These are phyloP conservation scores for Zingel zingel DNA, from an alignment of 2,113 vertebrate species.

Conservation along the genomic window DNA sequence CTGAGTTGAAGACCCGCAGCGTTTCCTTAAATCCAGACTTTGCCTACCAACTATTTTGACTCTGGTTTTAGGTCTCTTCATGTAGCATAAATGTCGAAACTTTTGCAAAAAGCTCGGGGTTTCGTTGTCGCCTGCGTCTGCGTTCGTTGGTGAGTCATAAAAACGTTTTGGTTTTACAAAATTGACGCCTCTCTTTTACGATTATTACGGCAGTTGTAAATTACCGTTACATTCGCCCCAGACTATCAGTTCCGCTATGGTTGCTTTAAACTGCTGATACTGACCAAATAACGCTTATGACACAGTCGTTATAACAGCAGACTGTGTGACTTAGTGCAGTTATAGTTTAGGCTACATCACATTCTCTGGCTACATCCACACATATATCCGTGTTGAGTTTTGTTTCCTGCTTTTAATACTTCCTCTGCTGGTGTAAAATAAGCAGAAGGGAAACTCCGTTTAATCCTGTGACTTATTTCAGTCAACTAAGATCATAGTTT, in stretches of 20 bases:
- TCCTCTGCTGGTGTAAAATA: constrained; percentile 68
- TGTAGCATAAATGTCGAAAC: constrained; percentile 56
- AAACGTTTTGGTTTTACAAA: neutral
- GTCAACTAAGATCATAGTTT: neutral
- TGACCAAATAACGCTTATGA: neutral
- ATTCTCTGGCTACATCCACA: neutral
- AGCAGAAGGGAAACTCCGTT: constrained; percentile 63
- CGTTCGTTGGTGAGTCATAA: constrained; percentile 67
- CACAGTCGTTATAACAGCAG: neutral
- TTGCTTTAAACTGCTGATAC: neutral
- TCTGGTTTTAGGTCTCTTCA: neutral
- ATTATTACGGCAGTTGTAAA: constrained; percentile 28
- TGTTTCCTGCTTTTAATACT: constrained; percentile 81
- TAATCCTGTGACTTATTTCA: neutral
- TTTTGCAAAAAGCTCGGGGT: neutral
- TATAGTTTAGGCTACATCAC: neutral
- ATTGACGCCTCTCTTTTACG: neutral
- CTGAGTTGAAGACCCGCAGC: neutral
- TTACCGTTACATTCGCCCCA: constrained; percentile 53
- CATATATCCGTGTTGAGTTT: constrained; percentile 5
- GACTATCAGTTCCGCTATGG: neutral
- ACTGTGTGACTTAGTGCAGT: neutral
- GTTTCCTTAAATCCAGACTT: constrained; percentile 12
- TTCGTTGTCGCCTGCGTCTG: constrained; percentile 19
- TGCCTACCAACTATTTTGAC: neutral